phyloP scores from a whole-genome alignment of 1,140 invertebrate genomes.

The Procambarus clarkii region DNA sequence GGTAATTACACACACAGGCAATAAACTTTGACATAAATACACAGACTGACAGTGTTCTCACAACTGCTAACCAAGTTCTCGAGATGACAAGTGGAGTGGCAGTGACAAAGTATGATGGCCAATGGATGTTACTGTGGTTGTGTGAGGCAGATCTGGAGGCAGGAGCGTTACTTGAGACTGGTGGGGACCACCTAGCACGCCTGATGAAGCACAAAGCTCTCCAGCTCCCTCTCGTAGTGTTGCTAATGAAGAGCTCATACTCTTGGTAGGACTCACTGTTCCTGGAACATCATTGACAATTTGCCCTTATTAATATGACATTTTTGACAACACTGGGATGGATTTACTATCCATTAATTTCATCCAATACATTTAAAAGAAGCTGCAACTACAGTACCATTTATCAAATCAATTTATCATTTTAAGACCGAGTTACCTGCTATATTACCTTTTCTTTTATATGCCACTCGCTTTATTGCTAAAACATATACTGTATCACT shows the following conservation, averaged over 20 bases:
- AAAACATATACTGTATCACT: too few relatives aligned
- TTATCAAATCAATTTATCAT: too few relatives aligned
- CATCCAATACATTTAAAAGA: too few relatives aligned
- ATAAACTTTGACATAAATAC: too few relatives aligned
- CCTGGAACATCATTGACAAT: conserved; percentile 13
- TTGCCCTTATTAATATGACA: too few relatives aligned
- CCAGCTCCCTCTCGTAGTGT: conserved; percentile 58
- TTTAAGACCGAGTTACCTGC: too few relatives aligned
- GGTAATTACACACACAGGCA: too few relatives aligned
- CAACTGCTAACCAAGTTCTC: conserved; percentile 54
- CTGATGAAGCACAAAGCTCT: conserved; percentile 56
- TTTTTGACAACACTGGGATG: too few relatives aligned
- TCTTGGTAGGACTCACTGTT: conserved; percentile 74
- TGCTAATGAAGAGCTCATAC: conserved; percentile 73
- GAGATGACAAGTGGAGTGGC: conserved; percentile 51
- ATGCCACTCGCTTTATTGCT: too few relatives aligned
- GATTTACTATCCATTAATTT: too few relatives aligned
- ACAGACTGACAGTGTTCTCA: not conserved
- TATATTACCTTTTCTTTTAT: too few relatives aligned
- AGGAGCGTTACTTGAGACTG: conserved; percentile 34
- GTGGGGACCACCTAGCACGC: conserved; percentile 37
- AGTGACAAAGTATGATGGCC: conserved; percentile 63
- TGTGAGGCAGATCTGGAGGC: conserved; percentile 62
- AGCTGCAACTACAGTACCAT: too few relatives aligned
- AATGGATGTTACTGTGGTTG: conserved; percentile 32